phyloP scores from a whole-genome alignment of 2,113 vertebrate species.

The Trogon melanurus region DNA sequence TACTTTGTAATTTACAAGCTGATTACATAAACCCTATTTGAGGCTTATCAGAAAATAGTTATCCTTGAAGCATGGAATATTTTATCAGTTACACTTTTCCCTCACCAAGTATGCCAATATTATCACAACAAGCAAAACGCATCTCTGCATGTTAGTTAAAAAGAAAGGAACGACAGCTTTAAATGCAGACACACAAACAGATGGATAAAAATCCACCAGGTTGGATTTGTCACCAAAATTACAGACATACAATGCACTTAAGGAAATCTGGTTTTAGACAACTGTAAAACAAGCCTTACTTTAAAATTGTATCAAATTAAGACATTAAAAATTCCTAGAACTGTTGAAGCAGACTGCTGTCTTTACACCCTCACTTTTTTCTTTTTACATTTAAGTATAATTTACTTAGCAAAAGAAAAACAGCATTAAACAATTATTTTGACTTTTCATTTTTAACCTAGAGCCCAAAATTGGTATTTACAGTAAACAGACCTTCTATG shows the following conservation, averaged over 20 bases:
- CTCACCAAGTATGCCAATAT: background rate
- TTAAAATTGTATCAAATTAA: background rate
- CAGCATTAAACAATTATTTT: background rate
- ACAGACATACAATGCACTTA: background rate
- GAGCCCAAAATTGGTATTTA: background rate
- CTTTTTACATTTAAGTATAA: background rate
- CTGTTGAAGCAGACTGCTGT: background rate
- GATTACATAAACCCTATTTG: constrained; percentile 65
- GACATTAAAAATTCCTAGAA: background rate
- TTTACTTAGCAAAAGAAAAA: background rate
- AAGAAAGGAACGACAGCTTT: background rate
- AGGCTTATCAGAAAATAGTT: constrained; percentile 58
- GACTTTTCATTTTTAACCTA: background rate
- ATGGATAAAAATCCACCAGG: background rate
- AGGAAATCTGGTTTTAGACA: background rate
- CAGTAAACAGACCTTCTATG: background rate
- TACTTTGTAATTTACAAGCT: constrained; percentile 69
- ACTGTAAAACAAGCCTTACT: background rate
- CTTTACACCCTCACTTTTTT: background rate
- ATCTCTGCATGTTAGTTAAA: background rate
- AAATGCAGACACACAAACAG: background rate
- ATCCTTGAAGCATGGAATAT: constrained; percentile 21
- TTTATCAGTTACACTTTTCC: constrained; percentile 11
- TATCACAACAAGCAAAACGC: background rate
- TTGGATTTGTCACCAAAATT: background rate